These are phyloP conservation scores for Adela reaumurella DNA, from an alignment of 2,888 invertebrate genomes.

Conservation along the genomic window DNA sequence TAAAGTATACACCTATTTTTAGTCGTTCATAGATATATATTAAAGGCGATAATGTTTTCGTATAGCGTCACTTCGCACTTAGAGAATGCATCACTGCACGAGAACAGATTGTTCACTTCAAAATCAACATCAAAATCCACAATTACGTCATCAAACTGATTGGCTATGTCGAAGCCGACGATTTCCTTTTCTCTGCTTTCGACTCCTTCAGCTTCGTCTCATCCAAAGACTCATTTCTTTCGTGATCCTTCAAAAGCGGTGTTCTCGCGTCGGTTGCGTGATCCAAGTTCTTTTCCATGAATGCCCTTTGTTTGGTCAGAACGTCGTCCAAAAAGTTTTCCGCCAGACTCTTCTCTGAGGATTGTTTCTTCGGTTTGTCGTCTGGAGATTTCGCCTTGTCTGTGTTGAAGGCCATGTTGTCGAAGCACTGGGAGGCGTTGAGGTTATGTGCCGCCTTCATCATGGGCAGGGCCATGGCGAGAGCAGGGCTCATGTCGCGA, in stretches of 20 bases:
- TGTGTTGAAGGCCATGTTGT: constrained; percentile 45
- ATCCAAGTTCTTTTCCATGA: constrained; percentile 29
- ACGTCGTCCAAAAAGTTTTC: constrained; percentile 29
- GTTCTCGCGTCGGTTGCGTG: constrained; percentile 44
- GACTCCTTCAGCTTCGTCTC: constrained; percentile 42
- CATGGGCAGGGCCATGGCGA: constrained; percentile 60
- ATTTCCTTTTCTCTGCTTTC: constrained; percentile 45
- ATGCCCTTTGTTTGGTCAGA: constrained; percentile 38
- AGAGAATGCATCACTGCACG: no score
- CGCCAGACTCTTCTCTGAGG: constrained; percentile 19
- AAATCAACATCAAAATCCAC: no score
- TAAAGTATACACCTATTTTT: not conserved
- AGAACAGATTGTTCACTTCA: no score
- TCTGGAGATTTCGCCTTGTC: constrained; percentile 26
- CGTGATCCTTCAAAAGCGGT: constrained; percentile 37
- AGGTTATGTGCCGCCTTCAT: constrained; percentile 54
- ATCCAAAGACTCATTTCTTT: constrained; percentile 44
- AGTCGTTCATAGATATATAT: not conserved
- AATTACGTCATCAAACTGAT: no score
- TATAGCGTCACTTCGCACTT: not conserved
- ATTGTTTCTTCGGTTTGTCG: constrained; percentile 21
- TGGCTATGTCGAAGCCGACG: constrained; percentile 43
- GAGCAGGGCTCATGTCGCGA: constrained; percentile 61
- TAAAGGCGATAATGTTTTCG: not conserved
- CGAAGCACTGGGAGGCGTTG: constrained; percentile 42